Percentiles rank a stretch among this genome's conserved stretches.
Conservation (phyloP, 2,797 vertebrate species). For the Lagorchestes hirsutus region DNA sequence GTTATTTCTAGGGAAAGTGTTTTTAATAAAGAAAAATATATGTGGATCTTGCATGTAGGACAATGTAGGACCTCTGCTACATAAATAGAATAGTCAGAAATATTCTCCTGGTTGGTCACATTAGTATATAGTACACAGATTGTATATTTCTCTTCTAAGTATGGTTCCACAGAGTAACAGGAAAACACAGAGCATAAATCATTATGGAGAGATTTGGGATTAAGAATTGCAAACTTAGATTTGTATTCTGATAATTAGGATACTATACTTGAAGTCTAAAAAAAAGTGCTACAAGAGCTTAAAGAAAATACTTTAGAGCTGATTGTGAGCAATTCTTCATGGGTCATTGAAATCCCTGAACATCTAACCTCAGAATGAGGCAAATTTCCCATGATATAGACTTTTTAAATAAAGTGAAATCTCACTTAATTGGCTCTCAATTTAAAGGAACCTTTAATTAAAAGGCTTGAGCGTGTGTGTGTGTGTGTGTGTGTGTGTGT, state of each 20-base stretch:
- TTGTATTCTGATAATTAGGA: not conserved
- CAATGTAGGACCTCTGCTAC: not conserved
- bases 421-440: not conserved
- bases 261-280: not conserved
- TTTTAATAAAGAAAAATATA: not conserved
- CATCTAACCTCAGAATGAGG: not conserved
- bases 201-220: not conserved
- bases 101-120: not conserved
- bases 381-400: not conserved
- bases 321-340: not conserved
- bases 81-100: not conserved
- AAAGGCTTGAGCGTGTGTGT: not conserved
- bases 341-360: not conserved
- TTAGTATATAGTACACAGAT: not conserved
- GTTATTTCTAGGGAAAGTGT: not conserved
- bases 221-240: not conserved
- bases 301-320: not conserved
- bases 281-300: not conserved
- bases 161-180: not conserved
- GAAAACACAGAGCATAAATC: not conserved
- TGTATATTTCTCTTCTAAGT: not conserved
- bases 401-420: not conserved
- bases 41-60: not conserved
- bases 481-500: not conserved
- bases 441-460: not conserved